A percentile compares a stretch with the other conserved stretches of the same genome.
Conservation (phyloP, 2,888 invertebrate species). For the Noctua janthe region DNA sequence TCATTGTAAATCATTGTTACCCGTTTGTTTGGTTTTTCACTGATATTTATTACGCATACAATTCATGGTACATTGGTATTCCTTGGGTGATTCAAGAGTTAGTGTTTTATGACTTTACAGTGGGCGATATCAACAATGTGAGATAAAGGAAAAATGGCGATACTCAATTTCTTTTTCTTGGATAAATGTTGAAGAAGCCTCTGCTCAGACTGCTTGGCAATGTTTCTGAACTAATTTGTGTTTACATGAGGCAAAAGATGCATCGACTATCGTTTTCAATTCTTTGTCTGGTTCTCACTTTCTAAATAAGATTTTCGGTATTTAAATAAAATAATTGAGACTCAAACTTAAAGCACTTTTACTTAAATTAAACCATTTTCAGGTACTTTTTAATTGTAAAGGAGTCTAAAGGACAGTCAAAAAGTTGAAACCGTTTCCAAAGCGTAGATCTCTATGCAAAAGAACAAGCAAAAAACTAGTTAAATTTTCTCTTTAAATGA, state of each 20-base stretch:
- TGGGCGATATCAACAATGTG: conserved; percentile 43
- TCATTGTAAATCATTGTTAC: conserved; percentile 83
- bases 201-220: background rate
- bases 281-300: too few relatives aligned
- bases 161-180: background rate
- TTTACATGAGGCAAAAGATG: background rate
- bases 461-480: background rate
- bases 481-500: background rate
- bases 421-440: background rate
- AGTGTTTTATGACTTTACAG: conserved; percentile 60
- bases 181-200: background rate
- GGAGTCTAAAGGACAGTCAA: background rate
- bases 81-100: conserved; percentile 68
- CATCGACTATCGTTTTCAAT: background rate
- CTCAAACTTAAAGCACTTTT: background rate
- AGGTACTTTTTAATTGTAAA: too few relatives aligned
- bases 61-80: conserved; percentile 74
- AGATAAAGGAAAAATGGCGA: background rate
- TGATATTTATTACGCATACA: conserved; percentile 84
- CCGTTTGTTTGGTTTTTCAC: conserved; percentile 76
- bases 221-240: background rate
- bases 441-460: background rate
- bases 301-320: too few relatives aligned
- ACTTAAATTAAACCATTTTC: background rate
- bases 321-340: background rate